Conservation (phyloP, 2,888 invertebrate species). For the Hyposoter dolosus region DNA sequence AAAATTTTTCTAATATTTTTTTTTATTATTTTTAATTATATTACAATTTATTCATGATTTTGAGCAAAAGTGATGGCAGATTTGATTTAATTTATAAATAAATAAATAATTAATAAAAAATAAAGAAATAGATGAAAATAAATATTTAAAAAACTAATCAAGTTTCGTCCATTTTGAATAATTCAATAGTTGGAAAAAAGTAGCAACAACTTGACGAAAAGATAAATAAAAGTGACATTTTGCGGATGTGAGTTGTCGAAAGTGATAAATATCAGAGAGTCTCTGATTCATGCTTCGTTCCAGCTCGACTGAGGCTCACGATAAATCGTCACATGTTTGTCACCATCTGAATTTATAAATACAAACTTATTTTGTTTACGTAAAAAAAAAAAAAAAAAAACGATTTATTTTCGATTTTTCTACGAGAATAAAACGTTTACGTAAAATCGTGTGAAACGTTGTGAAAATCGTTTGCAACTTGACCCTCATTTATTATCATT, state of each 20-base stretch:
- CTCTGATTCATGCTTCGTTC: slow-evolving; percentile 20
- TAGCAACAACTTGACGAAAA: slow-evolving; percentile 6
- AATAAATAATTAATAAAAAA: no score
- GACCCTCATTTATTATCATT: neutral
- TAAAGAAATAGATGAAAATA: no score
- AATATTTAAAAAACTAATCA: no score
- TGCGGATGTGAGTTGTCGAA: neutral
- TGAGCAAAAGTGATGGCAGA: no score
- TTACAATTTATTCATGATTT: no score
- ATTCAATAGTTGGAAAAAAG: neutral
- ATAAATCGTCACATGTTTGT: slow-evolving; percentile 20
- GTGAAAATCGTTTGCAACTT: neutral
- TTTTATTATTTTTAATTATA: no score
- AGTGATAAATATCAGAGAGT: slow-evolving; percentile 7
- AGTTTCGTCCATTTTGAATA: neutral
- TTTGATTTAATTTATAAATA: no score
- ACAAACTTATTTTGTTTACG: neutral
- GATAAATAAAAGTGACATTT: neutral
- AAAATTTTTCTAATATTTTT: no score
- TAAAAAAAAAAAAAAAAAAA: neutral
- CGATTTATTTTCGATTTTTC: neutral
- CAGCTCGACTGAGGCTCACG: neutral
- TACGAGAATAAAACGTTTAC: neutral
- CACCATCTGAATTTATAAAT: neutral
- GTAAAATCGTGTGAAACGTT: neutral